These are phyloP conservation scores for Arenaria interpres DNA, from an alignment of 2,113 vertebrate genomes.

Conservation along the genomic window DNA sequence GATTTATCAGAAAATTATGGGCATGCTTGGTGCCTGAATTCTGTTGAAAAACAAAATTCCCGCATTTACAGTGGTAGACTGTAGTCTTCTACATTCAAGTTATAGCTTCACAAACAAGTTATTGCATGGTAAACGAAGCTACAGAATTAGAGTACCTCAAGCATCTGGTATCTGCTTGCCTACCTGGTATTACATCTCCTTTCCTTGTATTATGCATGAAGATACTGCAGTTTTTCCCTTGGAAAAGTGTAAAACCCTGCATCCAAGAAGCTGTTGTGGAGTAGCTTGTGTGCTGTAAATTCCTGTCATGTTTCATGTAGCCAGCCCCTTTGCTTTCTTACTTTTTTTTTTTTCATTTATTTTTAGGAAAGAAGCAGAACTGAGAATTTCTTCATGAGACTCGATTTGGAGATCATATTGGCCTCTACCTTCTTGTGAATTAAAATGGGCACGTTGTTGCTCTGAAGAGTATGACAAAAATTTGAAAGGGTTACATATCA, in stretches of 20 bases:
- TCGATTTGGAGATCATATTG: not conserved
- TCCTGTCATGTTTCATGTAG: not conserved
- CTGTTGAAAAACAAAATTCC: not conserved
- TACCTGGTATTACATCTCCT: not conserved
- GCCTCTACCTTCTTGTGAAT: not conserved
- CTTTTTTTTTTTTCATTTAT: not conserved
- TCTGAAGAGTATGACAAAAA: not conserved
- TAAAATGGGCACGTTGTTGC: not conserved
- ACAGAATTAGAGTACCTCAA: not conserved
- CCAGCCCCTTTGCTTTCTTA: not conserved
- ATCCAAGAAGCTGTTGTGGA: not conserved
- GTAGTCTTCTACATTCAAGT: not conserved
- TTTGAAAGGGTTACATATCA: not conserved
- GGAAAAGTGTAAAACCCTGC: not conserved
- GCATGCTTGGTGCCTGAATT: not conserved
- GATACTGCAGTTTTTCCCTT: not conserved
- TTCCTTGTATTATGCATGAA: not conserved
- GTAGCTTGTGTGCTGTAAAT: not conserved
- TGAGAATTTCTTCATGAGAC: not conserved
- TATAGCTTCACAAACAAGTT: not conserved
- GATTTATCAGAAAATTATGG: not conserved
- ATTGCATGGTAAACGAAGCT: fast-evolving
- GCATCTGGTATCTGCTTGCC: not conserved
- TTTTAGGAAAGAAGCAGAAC: not conserved
- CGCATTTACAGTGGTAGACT: not conserved